phyloP scores from a whole-genome alignment of 1,140 invertebrate genomes.

The Potamilus streckersoni region DNA sequence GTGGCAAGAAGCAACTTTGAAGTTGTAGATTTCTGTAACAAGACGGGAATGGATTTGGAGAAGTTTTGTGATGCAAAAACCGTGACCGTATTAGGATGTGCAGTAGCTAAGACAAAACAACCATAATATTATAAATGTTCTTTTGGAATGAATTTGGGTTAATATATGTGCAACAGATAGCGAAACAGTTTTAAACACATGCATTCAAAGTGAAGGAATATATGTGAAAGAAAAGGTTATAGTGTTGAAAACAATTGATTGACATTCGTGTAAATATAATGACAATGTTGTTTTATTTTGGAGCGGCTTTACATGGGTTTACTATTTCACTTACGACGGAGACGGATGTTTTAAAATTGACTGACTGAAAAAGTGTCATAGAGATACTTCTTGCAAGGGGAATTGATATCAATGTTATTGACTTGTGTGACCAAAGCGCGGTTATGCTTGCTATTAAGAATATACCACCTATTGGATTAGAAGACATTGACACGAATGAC shows the following conservation, averaged over 20 bases:
- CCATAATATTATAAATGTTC: background rate
- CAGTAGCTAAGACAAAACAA: background rate
- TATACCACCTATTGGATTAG: background rate
- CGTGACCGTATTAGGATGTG: background rate
- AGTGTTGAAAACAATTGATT: background rate
- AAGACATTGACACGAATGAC: too few relatives aligned
- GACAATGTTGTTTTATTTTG: too few relatives aligned
- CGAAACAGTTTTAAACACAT: background rate
- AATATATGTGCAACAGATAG: background rate
- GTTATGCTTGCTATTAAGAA: constrained; percentile 2
- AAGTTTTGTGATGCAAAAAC: background rate
- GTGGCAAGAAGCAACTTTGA: background rate
- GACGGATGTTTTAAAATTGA: background rate
- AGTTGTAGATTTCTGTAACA: constrained; percentile 8
- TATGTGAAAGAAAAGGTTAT: background rate
- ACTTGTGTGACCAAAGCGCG: constrained; percentile 1
- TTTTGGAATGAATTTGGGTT: constrained; percentile 3
- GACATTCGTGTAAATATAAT: background rate
- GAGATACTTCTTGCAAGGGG: constrained; percentile 3
- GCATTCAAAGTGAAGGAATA: background rate
- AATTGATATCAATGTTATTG: constrained; percentile 2
- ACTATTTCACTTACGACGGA: background rate
- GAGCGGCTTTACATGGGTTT: background rate
- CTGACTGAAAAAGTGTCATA: constrained; percentile 5
- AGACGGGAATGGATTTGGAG: constrained; percentile 13